phyloP scores from a whole-genome alignment of 2,888 invertebrate genomes.

The Erpobdella octoculata region DNA sequence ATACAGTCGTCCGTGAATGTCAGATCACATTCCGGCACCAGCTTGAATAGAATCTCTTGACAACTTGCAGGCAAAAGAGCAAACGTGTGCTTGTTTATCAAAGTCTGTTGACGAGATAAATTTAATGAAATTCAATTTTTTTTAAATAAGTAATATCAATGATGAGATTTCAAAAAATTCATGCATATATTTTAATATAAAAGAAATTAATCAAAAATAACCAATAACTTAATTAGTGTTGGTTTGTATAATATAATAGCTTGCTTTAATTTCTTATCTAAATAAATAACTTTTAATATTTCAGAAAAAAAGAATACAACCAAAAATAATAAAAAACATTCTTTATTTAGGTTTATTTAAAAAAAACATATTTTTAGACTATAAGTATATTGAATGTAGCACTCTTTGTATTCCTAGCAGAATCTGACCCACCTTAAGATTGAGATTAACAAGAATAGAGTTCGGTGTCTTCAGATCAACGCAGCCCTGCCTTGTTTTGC shows the following conservation, averaged over 20 bases:
- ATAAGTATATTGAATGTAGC: too few species aligned
- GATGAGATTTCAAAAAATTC: not conserved
- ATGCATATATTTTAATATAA: not conserved
- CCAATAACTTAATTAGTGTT: not conserved
- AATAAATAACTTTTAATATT: not conserved
- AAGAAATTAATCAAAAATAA: not conserved
- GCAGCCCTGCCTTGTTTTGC: conserved; percentile 83
- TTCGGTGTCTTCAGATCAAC: conserved; percentile 92
- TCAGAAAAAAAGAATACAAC: not conserved
- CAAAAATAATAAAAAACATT: not conserved
- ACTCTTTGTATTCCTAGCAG: too few species aligned
- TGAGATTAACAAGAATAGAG: conserved; percentile 84
- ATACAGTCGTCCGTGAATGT: conserved; percentile 39
- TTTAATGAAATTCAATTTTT: not conserved
- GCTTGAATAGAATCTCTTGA: conserved; percentile 82
- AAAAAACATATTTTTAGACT: too few species aligned
- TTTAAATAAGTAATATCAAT: not conserved
- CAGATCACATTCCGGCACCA: conserved; percentile 83
- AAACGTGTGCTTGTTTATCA: conserved; percentile 84
- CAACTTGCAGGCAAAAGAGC: conserved; percentile 75
- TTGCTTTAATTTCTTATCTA: not conserved
- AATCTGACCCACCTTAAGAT: conserved; percentile 58
- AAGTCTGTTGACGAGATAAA: conserved; percentile 57
- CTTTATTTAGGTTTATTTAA: too few species aligned
- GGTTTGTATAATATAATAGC: not conserved